Conservation (phyloP, 1,140 invertebrate genomes). For the Ruditapes philippinarum region DNA sequence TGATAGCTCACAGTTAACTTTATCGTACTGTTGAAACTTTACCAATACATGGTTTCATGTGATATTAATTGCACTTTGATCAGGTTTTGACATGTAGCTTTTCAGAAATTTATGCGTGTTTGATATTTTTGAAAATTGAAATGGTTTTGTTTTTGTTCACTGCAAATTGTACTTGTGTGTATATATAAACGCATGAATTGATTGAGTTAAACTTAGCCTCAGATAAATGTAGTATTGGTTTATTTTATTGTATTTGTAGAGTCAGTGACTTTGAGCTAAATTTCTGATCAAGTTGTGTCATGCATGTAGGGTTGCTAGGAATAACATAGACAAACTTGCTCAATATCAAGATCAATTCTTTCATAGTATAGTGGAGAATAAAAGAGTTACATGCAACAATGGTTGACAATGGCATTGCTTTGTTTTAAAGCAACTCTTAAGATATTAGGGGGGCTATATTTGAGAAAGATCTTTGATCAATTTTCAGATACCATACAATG, state of each 20-base stretch:
- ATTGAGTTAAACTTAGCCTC: neutral
- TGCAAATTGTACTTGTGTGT: neutral
- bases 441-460: conserved; percentile 19
- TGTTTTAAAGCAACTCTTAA: conserved; percentile 28
- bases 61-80: conserved; percentile 1
- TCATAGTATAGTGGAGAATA: conserved; percentile 32
- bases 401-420: neutral
- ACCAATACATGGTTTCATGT: neutral
- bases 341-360: conserved; percentile 43
- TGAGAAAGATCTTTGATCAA: conserved; percentile 38
- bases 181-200: no score
- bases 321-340: conserved; percentile 45
- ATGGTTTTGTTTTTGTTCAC: neutral
- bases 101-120: neutral
- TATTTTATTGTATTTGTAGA: no score
- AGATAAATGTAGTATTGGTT: neutral
- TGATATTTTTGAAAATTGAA: neutral
- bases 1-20: neutral
- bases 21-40: neutral
- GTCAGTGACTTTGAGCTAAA: neutral
- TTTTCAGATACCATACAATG: conserved; percentile 51
- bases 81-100: conserved; percentile 36
- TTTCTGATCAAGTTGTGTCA: conserved; percentile 54
- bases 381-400: conserved; percentile 58
- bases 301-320: conserved; percentile 62